Percentiles rank a stretch among this genome's conserved stretches.
Conservation (phyloP, 2,797 vertebrate species). For the Acrossocheilus wenchowensis region DNA sequence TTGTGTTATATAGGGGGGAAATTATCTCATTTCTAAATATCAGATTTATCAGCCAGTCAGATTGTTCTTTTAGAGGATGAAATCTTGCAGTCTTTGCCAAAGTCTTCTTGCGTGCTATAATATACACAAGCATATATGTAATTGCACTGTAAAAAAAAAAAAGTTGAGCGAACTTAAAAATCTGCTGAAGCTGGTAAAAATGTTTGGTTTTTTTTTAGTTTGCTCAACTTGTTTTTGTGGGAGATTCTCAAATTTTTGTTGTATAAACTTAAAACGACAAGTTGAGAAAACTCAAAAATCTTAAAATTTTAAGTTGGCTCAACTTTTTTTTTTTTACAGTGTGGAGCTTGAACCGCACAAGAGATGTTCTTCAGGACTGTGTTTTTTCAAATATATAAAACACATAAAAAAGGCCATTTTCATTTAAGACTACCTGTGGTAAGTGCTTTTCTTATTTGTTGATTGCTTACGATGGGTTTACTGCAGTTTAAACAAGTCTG, state of each 20-base stretch:
- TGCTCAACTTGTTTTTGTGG: too few species aligned
- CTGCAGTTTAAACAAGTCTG: slow-evolving; percentile 11
- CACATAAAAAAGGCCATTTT: background rate
- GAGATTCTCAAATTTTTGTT: too few species aligned
- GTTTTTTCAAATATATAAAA: background rate
- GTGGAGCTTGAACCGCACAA: background rate
- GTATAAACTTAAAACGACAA: too few species aligned
- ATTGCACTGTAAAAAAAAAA: background rate
- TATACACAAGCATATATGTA: background rate
- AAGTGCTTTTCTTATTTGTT: background rate
- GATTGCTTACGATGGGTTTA: background rate
- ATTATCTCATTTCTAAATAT: background rate
- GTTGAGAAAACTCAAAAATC: too few species aligned
- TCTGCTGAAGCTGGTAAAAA: too few species aligned
- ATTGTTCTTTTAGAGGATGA: background rate
- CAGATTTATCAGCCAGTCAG: background rate
- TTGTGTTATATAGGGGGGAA: too few species aligned
- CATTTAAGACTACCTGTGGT: background rate
- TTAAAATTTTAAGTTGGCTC: too few species aligned
- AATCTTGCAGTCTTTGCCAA: background rate
- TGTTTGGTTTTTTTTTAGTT: too few species aligned
- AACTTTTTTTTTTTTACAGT: too few species aligned
- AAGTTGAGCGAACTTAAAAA: too few species aligned
- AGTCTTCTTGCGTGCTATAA: background rate
- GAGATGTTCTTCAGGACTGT: background rate